Conservation (phyloP, 2,797 vertebrate species). For the Artibeus lituratus region DNA sequence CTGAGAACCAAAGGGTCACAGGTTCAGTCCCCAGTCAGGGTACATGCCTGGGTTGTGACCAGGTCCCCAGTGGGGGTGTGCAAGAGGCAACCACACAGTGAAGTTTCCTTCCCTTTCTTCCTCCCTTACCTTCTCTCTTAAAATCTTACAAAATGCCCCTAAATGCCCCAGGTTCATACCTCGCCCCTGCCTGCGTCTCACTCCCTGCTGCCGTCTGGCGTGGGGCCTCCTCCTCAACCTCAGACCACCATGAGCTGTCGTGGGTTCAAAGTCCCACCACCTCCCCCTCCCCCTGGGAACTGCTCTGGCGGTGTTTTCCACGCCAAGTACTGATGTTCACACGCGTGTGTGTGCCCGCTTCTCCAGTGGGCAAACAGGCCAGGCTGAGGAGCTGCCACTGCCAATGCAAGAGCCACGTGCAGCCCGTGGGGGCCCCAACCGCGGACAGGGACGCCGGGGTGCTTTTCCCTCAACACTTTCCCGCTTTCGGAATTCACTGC, state of each 20-base stretch:
- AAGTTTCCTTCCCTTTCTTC: too few species aligned
- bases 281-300: rapidly evolving
- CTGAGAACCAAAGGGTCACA: too few species aligned
- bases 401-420: rapidly evolving
- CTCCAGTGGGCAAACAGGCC: rapidly evolving
- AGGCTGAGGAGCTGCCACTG: rapidly evolving
- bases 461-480: background rate
- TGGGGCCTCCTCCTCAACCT: background rate
- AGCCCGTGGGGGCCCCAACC: too few species aligned
- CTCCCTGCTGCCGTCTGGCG: rapidly evolving
- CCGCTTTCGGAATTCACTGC: rapidly evolving
- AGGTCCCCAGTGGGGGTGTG: too few species aligned
- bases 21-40: too few species aligned
- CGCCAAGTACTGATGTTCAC: rapidly evolving
- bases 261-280: rapidly evolving
- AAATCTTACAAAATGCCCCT: too few species aligned
- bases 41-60: too few species aligned
- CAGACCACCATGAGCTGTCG: rapidly evolving
- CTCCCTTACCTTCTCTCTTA: too few species aligned
- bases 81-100: too few species aligned
- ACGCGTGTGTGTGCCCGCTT: rapidly evolving
- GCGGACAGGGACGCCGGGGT: rapidly evolving
- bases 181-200: rapidly evolving
- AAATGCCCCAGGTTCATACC: rapidly evolving
- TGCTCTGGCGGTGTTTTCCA: rapidly evolving